Base-by-base conservation (phyloP, 2,888 invertebrate genomes). In the Thymelicus sylvestris region DNA sequence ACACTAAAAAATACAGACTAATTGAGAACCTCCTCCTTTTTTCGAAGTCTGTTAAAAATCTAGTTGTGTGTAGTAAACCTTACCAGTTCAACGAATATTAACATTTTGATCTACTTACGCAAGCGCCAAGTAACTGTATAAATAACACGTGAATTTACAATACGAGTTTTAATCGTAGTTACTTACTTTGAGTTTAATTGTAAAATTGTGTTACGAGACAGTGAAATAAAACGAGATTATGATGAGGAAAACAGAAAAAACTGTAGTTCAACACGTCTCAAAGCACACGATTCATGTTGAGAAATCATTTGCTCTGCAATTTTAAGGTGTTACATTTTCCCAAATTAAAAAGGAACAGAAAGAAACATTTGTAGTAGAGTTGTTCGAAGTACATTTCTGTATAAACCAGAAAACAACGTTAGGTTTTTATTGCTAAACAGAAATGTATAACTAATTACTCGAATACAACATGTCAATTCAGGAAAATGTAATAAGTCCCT, bases 241-340 rank as follows among this genome's bases (percentile, higher is more conserved):
- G 10, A 19, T 39, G 64, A 10, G 6, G 12, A 50, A 64, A 66
- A 66, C 31, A 31, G 31, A 5, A 31, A 31, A 31, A 31, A 5
- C 31, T 31, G 31, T 31, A 66, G 13, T 50, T 8, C 31, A 63
- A 48, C 24, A 24, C 52, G 41, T 68, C 72, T 72, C 66, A 75
- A 72, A 73, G 64, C 73, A 74, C 67, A 76, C 73, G 74, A 77
- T 79, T 77, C 79, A 79, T 77, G 75, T 88, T 85, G 78, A 80
- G 80, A 86, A 84, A 88, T 80, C 73, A 73, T 74, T 75, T 74
- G 78, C 78, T 83, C 84, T 85, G 81, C 78, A 78, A 19, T 19
- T 87, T 85, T 77, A 7, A 64, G n/a, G 12, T 80, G 76, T 31
- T 31, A 31, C 31, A 31, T 31, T 31, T 31, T 31, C 31, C 31